These are phyloP conservation scores for Lasiurus borealis DNA, from an alignment of 2,113 vertebrate genomes.

Conservation along the genomic window DNA sequence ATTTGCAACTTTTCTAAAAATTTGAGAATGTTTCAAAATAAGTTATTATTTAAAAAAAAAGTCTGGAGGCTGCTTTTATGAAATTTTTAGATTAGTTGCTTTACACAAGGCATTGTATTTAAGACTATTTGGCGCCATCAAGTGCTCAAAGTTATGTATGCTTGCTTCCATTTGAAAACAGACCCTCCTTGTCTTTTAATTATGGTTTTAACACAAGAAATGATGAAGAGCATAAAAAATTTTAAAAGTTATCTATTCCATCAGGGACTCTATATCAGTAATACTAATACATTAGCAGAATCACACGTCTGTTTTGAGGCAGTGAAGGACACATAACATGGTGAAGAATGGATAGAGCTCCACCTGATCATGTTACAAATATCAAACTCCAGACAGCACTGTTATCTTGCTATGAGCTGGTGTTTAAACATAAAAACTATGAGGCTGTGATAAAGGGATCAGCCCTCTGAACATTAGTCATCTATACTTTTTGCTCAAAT, in stretches of 20 bases:
- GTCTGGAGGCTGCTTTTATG: not conserved
- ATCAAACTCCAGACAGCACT: not conserved
- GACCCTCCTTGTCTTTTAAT: not conserved
- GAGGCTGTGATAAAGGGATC: not conserved
- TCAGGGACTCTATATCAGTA: not conserved
- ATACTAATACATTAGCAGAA: not conserved
- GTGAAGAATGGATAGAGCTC: not conserved
- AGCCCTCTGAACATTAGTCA: not conserved
- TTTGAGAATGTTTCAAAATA: not conserved
- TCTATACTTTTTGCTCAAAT: not conserved
- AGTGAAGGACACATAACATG: not conserved
- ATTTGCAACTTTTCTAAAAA: not conserved
- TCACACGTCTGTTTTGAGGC: not conserved
- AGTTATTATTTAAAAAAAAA: not conserved
- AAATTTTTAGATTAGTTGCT: not conserved
- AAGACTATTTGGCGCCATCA: constrained; percentile 82
- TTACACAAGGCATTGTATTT: not conserved
- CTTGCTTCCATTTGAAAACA: not conserved
- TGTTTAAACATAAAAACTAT: not conserved
- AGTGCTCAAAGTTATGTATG: constrained; percentile 63
- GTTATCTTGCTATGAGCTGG: not conserved
- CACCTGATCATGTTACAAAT: not conserved
- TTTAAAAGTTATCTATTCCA: not conserved
- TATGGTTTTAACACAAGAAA: constrained; percentile 17
- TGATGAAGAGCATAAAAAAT: not conserved